These are phyloP conservation scores for Empidonax traillii DNA, from an alignment of 2,113 vertebrate genomes.

Conservation along the genomic window DNA sequence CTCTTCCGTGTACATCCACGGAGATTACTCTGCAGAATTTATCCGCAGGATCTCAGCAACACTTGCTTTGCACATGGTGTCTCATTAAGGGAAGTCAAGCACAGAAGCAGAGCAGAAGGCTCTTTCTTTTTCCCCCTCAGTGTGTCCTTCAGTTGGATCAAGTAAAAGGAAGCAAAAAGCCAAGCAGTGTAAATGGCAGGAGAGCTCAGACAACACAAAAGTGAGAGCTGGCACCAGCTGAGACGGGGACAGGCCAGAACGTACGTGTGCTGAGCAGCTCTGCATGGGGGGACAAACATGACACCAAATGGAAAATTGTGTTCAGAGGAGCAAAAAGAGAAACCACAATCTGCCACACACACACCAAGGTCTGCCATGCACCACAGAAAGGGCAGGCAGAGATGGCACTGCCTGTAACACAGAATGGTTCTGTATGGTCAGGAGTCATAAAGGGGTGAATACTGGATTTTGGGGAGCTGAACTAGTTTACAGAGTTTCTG, in stretches of 20 bases:
- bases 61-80: fast-evolving
- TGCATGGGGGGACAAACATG: background rate
- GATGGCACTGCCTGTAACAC: background rate
- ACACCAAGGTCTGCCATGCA: background rate
- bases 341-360: background rate
- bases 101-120: background rate
- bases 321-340: background rate
- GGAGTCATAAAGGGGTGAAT: background rate
- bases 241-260: background rate
- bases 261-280: background rate
- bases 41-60: background rate
- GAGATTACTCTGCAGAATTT: background rate
- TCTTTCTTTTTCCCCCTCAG: background rate
- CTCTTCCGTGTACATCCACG: background rate
- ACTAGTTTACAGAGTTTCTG: background rate
- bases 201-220: background rate
- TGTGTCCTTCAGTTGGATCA: background rate
- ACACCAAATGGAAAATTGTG: background rate
- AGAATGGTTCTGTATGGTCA: background rate
- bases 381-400: background rate
- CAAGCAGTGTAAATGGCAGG: background rate
- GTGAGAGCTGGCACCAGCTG: background rate
- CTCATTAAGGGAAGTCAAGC: background rate
- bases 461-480: background rate
- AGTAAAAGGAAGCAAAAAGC: background rate